Base-by-base conservation (phyloP, 2,113 vertebrate genomes). In the Nycticebus coucang region DNA sequence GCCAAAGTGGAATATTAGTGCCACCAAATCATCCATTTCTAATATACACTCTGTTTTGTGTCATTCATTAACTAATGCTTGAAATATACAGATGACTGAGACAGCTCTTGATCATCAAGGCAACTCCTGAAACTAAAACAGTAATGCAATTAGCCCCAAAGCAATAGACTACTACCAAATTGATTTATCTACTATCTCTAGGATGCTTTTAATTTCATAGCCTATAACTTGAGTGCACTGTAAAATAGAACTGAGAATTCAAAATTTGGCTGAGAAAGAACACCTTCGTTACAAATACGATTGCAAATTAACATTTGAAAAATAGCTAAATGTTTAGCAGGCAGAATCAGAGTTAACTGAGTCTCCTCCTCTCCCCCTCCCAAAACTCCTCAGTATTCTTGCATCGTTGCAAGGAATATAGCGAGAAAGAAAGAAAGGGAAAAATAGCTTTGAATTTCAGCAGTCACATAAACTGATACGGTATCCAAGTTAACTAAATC, bases 181-280 rank as follows among this genome's bases (percentile, higher is more conserved):
- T 87, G 80, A 79, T 94, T 90, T 80, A 84, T 93, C 37, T 84
- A 19, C 62, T 83, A 74, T 74, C 57, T 37, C 77, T 75, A 88
- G n/a, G 41, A 95, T 66, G 85, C 71, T 82, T 83, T 90, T 37
- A 94, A 95, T 92, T 90, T 90, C 69, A 83, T 59, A 83, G 74
- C 37, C 71, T 74, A 89, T 74, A 75, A 86, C 45, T 89, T 78
- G 79, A 57, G 60, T 86, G 59, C 59, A 79, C 71, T 66, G 81
- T 26, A 92, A 93, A 89, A 82, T 79, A 87, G 69, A 83, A 37
- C 62, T n/a, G 41, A 68, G 37, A 80, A 94, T 75, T 92, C 57
- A 92, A 82, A 94, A 90, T 66, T 89, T 77, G 94, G 72, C 69
- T 87, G 50, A 41, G 55, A 89, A 96, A 81, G 41, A 86, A 68